A percentile compares a stretch with the other conserved stretches of the same genome.
These are phyloP conservation scores for Gymnocypris eckloni DNA, from an alignment of 2,797 vertebrate genomes.

Conservation along the genomic window DNA sequence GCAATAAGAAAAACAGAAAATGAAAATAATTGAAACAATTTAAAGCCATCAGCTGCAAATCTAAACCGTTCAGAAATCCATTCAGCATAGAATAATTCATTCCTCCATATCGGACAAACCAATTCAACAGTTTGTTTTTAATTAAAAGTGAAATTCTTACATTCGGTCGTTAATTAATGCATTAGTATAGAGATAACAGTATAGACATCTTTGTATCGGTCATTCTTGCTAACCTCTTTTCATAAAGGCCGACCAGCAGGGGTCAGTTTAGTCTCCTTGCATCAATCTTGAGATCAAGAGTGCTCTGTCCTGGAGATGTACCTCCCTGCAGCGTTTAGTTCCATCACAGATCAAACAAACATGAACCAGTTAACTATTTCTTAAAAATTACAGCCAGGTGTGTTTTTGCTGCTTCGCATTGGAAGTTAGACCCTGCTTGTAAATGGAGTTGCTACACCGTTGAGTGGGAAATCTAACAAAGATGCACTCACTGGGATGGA, in stretches of 20 bases:
- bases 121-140: neutral
- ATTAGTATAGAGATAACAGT: neutral
- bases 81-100: neutral
- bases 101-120: neutral
- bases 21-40: neutral
- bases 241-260: slow-evolving; percentile 72
- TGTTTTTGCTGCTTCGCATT: neutral
- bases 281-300: neutral
- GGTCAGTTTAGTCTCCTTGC: slow-evolving; percentile 76
- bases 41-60: neutral
- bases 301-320: slow-evolving; percentile 10
- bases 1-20: neutral
- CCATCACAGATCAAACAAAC: slow-evolving; percentile 7
- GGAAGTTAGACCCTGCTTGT: neutral
- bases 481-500: neutral
- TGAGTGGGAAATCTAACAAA: neutral
- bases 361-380: neutral
- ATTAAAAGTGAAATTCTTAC: neutral
- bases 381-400: neutral
- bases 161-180: neutral
- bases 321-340: neutral
- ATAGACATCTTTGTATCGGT: neutral
- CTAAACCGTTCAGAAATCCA: neutral
- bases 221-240: slow-evolving; percentile 17
- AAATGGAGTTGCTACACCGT: neutral